A percentile compares a stretch with the other conserved stretches of the same genome.
Evolutionary conservation across 2,113 vertebrate species (phyloP).

Genomic region (Prinia subflava): DNA sequence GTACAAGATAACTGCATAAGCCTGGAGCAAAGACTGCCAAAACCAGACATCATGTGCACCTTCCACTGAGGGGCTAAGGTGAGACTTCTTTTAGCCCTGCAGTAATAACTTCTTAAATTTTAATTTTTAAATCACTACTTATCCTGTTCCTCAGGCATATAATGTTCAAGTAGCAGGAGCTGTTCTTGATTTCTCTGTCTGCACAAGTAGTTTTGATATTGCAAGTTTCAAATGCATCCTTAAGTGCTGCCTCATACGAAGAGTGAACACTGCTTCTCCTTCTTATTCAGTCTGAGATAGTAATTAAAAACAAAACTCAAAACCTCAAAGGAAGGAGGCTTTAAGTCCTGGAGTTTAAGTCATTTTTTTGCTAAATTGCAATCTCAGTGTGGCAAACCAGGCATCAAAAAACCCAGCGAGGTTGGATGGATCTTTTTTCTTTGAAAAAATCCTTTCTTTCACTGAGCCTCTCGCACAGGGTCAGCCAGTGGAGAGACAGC

Average conservation of each 20-base stretch:
- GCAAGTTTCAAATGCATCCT: background rate
- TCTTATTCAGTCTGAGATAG: background rate
- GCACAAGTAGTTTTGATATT: background rate
- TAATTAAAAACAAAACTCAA: conserved; percentile 14
- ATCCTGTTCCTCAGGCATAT: background rate
- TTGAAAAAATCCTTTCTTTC: background rate
- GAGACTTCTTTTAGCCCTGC: background rate
- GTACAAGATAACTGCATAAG: background rate
- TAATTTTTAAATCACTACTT: background rate
- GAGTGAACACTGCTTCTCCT: background rate
- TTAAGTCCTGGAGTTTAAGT: background rate
- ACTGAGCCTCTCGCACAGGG: background rate
- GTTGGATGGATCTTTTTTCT: background rate
- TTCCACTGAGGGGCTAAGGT: background rate
- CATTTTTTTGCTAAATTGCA: background rate
- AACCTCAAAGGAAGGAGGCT: background rate
- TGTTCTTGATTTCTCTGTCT: background rate
- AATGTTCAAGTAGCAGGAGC: background rate
- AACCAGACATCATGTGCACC: background rate
- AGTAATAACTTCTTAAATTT: background rate
- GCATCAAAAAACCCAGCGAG: background rate
- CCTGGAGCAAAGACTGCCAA: background rate
- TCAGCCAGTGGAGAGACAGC: background rate
- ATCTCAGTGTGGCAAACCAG: background rate
- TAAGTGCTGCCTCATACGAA: background rate